Conservation (phyloP, 2,113 vertebrate genomes). For the Pseudopipra pipra region DNA sequence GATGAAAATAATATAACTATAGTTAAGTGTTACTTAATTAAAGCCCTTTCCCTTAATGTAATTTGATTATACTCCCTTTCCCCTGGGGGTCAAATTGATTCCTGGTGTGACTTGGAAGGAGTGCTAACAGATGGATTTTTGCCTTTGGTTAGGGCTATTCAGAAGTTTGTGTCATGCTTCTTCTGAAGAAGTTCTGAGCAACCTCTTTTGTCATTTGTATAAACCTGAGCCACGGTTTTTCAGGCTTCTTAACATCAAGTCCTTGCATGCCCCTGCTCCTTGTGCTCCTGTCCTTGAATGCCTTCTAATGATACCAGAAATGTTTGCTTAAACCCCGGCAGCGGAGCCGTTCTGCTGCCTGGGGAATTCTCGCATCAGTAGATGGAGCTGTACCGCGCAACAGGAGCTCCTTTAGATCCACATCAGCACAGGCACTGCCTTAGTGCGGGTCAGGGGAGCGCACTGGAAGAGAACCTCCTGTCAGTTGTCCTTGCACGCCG, state of each 20-base stretch:
- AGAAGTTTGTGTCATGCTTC: background rate
- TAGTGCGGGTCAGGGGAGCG: no score
- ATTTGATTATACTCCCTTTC: background rate
- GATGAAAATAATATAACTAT: background rate
- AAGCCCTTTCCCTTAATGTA: background rate
- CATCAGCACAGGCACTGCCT: background rate
- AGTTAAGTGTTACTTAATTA: slow-evolving; percentile 6
- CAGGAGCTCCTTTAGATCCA: background rate
- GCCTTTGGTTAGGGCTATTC: background rate
- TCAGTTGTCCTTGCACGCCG: background rate
- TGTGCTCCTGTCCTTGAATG: background rate
- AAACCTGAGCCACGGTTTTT: background rate
- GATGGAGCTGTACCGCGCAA: background rate
- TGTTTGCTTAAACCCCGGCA: background rate
- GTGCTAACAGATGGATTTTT: background rate
- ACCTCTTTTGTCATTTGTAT: background rate
- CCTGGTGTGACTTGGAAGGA: background rate
- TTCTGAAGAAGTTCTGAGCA: background rate
- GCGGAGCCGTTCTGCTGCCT: background rate
- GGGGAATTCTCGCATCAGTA: background rate
- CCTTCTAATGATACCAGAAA: background rate
- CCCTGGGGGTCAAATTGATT: background rate
- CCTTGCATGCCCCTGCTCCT: background rate
- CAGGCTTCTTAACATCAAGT: background rate
- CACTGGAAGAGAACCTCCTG: background rate